These are phyloP conservation scores for Scrobipalpa costella DNA, from an alignment of 2,888 invertebrate species.

Conservation along the genomic window DNA sequence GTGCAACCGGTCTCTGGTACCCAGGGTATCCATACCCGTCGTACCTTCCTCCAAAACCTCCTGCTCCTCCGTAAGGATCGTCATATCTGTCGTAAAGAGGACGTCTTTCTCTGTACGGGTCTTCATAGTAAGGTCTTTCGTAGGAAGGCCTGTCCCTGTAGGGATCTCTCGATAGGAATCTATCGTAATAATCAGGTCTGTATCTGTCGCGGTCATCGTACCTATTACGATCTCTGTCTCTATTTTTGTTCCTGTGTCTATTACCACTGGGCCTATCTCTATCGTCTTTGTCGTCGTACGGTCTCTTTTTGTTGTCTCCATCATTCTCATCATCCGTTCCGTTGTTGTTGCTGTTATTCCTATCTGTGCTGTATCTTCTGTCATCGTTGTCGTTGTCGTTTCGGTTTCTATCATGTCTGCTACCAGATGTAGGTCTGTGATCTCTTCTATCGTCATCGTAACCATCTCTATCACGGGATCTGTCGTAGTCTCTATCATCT, in stretches of 20 bases:
- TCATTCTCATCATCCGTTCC: constrained; percentile 61
- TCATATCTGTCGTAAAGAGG: constrained; percentile 57
- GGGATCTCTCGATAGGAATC: constrained; percentile 63
- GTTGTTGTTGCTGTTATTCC: constrained; percentile 52
- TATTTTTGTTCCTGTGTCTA: constrained; percentile 51
- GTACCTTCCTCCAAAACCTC: constrained; percentile 46
- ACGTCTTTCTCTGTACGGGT: constrained; percentile 57
- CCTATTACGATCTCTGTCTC: constrained; percentile 31
- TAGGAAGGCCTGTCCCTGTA: constrained; percentile 52
- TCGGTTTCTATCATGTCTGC: constrained; percentile 58
- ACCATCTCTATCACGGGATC: constrained; percentile 44
- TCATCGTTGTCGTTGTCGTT: constrained; percentile 48
- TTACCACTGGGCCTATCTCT: constrained; percentile 47
- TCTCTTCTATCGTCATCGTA: constrained; percentile 44
- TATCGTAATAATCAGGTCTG: constrained; percentile 70
- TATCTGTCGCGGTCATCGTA: constrained; percentile 69
- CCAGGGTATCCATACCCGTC: constrained; percentile 49
- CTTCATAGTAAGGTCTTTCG: constrained; percentile 50
- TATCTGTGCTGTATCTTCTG: constrained; percentile 44
- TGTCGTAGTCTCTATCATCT: constrained; percentile 48
- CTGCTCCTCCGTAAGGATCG: constrained; percentile 33
- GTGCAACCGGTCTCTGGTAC: constrained; percentile 56
- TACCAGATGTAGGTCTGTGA: constrained; percentile 61
- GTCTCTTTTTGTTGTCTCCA: constrained; percentile 49
- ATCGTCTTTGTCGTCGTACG: constrained; percentile 53